Base-by-base conservation (phyloP, 2,888 invertebrate species). In the Dascillus cervinus region DNA sequence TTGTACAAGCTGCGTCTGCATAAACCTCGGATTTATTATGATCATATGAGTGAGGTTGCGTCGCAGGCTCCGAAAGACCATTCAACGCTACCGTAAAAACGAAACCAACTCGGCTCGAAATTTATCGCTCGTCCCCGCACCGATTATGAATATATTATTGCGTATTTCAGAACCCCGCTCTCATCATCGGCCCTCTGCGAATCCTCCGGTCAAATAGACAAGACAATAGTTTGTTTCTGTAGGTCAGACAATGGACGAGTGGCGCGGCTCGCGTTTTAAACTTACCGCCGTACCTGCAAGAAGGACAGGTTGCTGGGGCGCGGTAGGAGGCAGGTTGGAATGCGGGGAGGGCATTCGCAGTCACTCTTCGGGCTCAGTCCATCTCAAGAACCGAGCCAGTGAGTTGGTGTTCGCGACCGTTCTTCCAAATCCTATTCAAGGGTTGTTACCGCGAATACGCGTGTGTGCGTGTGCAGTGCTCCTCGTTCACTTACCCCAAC, bases 191-290 rank as follows among this genome's bases (percentile, higher is more conserved):
- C 47, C 53, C 43, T 56, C n/a, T n/a, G n/a, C n/a, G n/a, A n/a
- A n/a, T n/a, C n/a, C n/a, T n/a, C n/a, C n/a, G n/a, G n/a, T n/a
- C 53, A 49, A 60, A 58, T 57, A 58, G 61, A 61, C 61, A 61
- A 60, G 59, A 61, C 61, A 61, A 61, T 61, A 56, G 61, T 57
- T 51, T 52, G 59, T 57, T 55, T 58, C 57, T 55, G 57, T 55
- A 50, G 51, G 50, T 46, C 53, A 54, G 57, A 59, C 59, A 59
- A 59, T 58, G 58, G 55, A 49, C 48, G 46, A 50, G 43, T 43
- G 37, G 33, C 22, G 38, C 39, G 41, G 44, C 39, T 34, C 38
- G 46, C 42, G 41, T 56, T 58, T 57, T 47, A 54, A 56, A 57
- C 53, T 57, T 52, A 47, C 57, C 58, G 58, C 52, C 50, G 45